Conservation (phyloP, 2,797 vertebrate genomes). For the Acanthurus leucopareius region DNA sequence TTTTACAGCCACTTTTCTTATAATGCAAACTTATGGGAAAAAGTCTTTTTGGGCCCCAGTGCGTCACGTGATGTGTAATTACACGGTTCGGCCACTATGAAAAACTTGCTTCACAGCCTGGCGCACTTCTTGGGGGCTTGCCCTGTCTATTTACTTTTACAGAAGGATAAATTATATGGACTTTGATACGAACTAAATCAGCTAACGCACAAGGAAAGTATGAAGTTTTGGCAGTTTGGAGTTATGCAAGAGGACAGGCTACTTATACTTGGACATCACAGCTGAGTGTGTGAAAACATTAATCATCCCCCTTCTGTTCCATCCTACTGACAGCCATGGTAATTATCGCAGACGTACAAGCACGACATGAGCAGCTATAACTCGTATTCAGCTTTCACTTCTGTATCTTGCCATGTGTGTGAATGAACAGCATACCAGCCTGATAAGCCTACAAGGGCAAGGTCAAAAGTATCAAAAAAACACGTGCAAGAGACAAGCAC, state of each 20-base stretch:
- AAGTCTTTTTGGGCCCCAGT: no score
- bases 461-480: constrained; percentile 63
- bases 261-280: constrained; percentile 65
- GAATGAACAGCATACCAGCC: constrained; percentile 64
- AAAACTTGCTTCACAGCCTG: no score
- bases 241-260: constrained; percentile 30
- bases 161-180: constrained; percentile 9
- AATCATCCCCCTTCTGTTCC: constrained; percentile 63
- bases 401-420: constrained; percentile 52
- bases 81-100: no score
- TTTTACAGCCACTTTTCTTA: no score
- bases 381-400: constrained; percentile 60
- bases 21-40: no score
- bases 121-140: no score
- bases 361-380: constrained; percentile 60
- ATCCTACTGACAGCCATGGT: constrained; percentile 65
- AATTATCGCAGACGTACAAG: constrained; percentile 69
- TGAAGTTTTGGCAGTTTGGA: constrained; percentile 14
- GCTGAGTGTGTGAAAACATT: constrained; percentile 73
- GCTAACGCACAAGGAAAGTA: constrained; percentile 19
- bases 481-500: constrained; percentile 37
- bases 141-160: neutral
- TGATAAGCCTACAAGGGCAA: constrained; percentile 60
- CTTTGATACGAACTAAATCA: neutral
- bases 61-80: no score